Base-by-base conservation (phyloP, 2,888 invertebrate genomes). In the Sphaerophoria taeniata region DNA sequence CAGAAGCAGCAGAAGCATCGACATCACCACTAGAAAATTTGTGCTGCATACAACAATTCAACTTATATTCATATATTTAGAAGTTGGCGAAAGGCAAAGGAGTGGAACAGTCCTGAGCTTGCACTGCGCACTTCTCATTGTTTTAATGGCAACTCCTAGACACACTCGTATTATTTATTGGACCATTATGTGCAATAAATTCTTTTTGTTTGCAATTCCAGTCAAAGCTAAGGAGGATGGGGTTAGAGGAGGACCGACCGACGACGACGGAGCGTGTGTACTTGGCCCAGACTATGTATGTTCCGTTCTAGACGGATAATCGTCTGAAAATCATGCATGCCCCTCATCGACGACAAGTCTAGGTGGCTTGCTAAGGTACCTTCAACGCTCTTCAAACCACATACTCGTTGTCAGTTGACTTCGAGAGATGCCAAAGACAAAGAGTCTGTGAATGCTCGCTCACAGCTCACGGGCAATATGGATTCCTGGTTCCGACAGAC, bases 141-240 rank as follows among this genome's bases (percentile, higher is more conserved):
- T 86, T 86, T 86, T 86, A 86, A 86, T 86, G 86, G 86, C 86
- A 86, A 78, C 77, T 86, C 74, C 72, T 74, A 77, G 82, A 86
- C 76, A 80, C 82, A 74, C 82, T 82, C 77, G 82, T 82, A 82
- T 86, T 86, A 86, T 86, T 86, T 86, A 86, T 86, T 86, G 86
- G 86, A 82, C 86, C 86, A 86, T 86, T 86, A 86, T 86, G 86
- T 78, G 82, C 86, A 81, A 86, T 86, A 86, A 86, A 86, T 86
- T 82, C 86, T 77, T 82, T 86, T 86, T 85, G 85, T 85, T 85
- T 85, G 85, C 72, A 73, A 85, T 77, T 55, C 63, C 71, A 69
- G 72, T 80, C 75, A 75, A 67, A 31, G 69, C 72, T 56, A 24
- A 33, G 34, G 36, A 56, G 14, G 49, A 7, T 2, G 16, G 45